Evolutionary conservation across 2,797 vertebrate species (phyloP).

Genomic region (Melanogrammus aeglefinus): DNA sequence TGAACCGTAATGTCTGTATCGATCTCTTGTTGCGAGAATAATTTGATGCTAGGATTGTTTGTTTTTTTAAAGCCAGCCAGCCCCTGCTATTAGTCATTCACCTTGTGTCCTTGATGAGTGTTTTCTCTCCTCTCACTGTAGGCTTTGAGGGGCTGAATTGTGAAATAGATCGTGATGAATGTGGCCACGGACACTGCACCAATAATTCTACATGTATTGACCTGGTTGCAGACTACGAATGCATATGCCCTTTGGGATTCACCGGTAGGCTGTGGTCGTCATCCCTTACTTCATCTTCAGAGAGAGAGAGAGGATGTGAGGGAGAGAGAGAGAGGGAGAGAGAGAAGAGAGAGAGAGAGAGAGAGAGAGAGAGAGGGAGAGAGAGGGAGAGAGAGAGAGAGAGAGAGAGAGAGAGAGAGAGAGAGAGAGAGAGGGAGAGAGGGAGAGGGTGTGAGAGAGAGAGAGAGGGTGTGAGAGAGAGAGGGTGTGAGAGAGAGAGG

Average conservation of each 20-base stretch:
- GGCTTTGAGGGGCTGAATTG: conserved; percentile 72
- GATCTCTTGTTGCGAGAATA: background rate
- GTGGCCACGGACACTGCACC: conserved; percentile 69
- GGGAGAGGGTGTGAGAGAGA: no score
- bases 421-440: no score
- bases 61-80: background rate
- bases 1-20: background rate
- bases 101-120: conserved; percentile 33
- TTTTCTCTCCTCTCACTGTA: conserved; percentile 44
- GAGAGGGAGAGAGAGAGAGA: background rate
- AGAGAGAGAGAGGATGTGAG: background rate
- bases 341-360: background rate
- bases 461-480: no score
- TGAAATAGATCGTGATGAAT: conserved; percentile 80
- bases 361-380: background rate
- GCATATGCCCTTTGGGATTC: conserved; percentile 73
- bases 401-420: no score
- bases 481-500: no score
- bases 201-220: conserved; percentile 78
- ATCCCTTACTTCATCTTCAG: conserved; percentile 15
- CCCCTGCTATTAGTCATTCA: conserved; percentile 26
- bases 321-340: background rate
- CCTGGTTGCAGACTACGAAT: conserved; percentile 72
- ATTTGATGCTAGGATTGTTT: background rate
- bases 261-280: conserved; percentile 66